Evolutionary conservation across 2,797 vertebrate species (phyloP), one percentile per base, ranked within the genome.

Genomic region (Hylomyscus alleni): DNA sequence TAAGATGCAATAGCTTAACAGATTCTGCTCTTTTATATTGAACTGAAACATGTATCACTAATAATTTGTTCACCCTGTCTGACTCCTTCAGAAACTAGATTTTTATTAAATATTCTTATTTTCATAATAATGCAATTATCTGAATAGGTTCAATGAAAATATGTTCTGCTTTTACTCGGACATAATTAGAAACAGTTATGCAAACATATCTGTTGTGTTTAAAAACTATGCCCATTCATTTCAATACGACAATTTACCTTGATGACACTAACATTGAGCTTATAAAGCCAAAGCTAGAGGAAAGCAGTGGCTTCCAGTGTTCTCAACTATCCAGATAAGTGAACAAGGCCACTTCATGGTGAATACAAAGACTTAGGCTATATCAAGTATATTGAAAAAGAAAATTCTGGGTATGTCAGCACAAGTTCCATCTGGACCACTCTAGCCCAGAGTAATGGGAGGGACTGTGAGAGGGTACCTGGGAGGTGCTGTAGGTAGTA

Each of bases 121-220:
- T 86, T 86, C 31, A 86, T 69, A 86, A 37, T 10, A 52, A 52
- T 86, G 7, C 4, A 52, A 47, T 52, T 69, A 86, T 54, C 22
- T 69, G 12, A 86, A 54, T 37, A 54, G 47, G 34, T 86, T 86
- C 65, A 86, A 26, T 69, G 62, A 72, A 72, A 86, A 76, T 81
- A 6, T 62, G 44, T 67, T 91, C 44, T 88, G 50, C 50, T 58
- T 91, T 95, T 89, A 89, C 47, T 77, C 29, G 22, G 29, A 67
- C 3, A 54, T 78, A 93, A 89, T 75, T 93, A 80, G 76, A 91
- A 92, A 96, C n/a, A 62, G 14, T 89, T 90, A 78, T 73, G 77
- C 29, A 90, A 80, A 12, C 29, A 26, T 40, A 11, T 17, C 77
- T 67, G 14, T 58, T 80, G 13, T 87, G 82, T 83, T 89, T 89